Conservation (phyloP, 2,797 vertebrate genomes). For the Mormyrus proboscirostris region DNA sequence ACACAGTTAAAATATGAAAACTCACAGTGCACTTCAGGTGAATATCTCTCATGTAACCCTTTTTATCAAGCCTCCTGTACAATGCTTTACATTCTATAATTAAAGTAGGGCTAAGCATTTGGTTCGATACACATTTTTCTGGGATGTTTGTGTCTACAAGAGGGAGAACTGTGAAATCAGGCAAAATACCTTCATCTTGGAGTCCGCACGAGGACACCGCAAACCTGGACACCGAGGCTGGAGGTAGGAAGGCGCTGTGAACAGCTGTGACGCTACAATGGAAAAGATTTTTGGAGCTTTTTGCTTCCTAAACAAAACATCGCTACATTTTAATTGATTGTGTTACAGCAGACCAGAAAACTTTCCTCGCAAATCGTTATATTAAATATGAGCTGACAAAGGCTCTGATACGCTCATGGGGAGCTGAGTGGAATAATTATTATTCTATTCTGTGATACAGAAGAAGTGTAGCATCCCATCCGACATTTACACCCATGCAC, state of each 20-base stretch:
- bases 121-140: background rate
- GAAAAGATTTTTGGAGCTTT: background rate
- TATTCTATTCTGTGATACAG: background rate
- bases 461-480: background rate
- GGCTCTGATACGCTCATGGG: background rate
- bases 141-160: background rate
- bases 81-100: background rate
- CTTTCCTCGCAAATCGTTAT: background rate
- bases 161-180: background rate
- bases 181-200: background rate
- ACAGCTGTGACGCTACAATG: background rate
- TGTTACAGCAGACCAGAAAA: background rate
- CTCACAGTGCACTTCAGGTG: background rate
- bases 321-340: background rate
- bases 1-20: background rate
- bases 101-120: background rate
- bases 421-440: background rate
- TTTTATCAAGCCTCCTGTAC: background rate
- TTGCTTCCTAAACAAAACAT: background rate
- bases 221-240: background rate
- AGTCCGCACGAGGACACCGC: background rate
- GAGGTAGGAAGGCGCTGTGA: background rate
- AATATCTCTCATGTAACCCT: background rate
- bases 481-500: background rate
- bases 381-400: background rate